A percentile compares a stretch with the other conserved stretches of the same genome.
phyloP scores from a whole-genome alignment of 2,797 vertebrate genomes.

The Cichlasoma orientale region DNA sequence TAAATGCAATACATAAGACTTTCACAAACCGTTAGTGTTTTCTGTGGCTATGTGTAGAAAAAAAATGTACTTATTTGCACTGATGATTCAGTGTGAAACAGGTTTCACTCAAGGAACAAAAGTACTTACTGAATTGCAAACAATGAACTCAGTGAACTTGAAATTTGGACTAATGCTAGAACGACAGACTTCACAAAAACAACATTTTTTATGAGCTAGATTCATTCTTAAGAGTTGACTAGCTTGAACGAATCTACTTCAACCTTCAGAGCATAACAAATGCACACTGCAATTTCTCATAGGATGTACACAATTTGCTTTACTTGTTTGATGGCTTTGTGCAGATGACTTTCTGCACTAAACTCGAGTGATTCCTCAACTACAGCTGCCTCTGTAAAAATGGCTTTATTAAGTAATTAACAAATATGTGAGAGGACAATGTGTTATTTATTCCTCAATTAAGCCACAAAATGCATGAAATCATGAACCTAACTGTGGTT shows the following conservation, averaged over 20 bases:
- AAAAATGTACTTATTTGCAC: too few species aligned
- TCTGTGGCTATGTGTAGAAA: too few species aligned
- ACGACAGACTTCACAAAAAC: rapidly evolving
- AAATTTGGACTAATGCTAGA: not conserved
- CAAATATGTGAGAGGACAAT: not conserved
- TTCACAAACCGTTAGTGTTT: too few species aligned
- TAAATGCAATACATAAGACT: too few species aligned
- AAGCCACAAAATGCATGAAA: not conserved
- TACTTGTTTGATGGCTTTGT: not conserved
- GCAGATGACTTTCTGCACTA: not conserved
- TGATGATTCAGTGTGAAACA: too few species aligned
- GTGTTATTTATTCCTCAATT: not conserved
- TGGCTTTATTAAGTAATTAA: not conserved
- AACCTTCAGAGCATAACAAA: not conserved
- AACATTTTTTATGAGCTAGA: not conserved
- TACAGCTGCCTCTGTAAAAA: not conserved
- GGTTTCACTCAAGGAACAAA: not conserved
- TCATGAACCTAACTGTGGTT: not conserved
- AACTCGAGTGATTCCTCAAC: not conserved
- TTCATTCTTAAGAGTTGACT: not conserved
- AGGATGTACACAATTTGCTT: not conserved
- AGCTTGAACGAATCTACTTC: not conserved
- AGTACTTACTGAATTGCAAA: not conserved
- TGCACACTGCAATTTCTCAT: not conserved
- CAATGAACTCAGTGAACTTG: not conserved